Base-by-base conservation (phyloP, 2,113 vertebrate species). In the Ia io region DNA sequence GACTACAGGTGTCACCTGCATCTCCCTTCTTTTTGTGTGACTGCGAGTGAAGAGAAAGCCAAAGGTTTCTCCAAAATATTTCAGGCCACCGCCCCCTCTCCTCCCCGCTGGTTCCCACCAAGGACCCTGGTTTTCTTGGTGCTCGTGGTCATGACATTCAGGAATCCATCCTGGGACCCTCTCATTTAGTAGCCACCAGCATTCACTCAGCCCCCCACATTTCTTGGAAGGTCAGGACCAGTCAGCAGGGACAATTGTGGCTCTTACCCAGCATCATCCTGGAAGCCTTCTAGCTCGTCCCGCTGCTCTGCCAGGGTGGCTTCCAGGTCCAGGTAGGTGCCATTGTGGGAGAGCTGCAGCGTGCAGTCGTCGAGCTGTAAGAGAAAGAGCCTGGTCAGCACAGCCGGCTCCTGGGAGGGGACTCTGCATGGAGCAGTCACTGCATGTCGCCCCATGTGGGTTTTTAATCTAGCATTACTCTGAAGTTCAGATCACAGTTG, bases 251-350 rank as follows among this genome's bases (percentile, higher is more conserved):
- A 47, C n/a, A 32, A 17, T 3, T 6, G 0, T n/a, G 61, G 95
- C 90, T 97, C 99, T 99, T 98, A 99, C 99, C 99, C 99, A 98
- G 99, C 97, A 49, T 99, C 99, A 61, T 99, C 99, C 97, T 99
- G 99, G 98, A 99, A 99, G 89, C 99, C 99, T 98, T 99, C 99
- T 96, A 99, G 92, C 93, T 99, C 99, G 94, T 99, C 99, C 95
- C 97, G 98, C 94, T 99, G 99, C 97, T 99, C 99, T 17, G 99
- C 99, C 97, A 99, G 97, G 1, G 99, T 99, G 28, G 99, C 99
- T 96, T 99, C 99, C 98, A 99, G 97, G 98, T 99, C 99, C 98
- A 99, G 98, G 98, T 99, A 99, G 97, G 99, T 99, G 96, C 99
- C 99, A 79, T 99, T 99, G 96, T 99, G 99, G 97, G 99, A 99